A percentile compares a stretch with the other conserved stretches of the same genome.
Evolutionary conservation across 2,797 vertebrate species (phyloP).

Genomic region (Chiloscyllium punctatum): DNA sequence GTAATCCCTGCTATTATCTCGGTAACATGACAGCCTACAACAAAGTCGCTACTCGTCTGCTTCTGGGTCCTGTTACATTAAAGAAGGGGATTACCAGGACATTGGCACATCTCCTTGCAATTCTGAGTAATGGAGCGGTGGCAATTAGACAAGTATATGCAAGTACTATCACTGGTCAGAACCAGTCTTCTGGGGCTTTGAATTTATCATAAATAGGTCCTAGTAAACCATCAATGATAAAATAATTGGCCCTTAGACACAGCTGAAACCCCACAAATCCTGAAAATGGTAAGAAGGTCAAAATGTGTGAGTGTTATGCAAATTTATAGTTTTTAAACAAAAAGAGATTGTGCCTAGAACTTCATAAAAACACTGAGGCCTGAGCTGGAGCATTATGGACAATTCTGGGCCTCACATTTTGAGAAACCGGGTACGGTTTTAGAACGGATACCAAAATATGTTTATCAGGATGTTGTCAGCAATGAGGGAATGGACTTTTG

Average conservation of each 20-base stretch:
- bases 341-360: background rate
- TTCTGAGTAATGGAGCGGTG: background rate
- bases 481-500: no score
- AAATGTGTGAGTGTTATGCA: background rate
- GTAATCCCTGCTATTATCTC: background rate
- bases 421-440: no score
- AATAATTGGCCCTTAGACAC: background rate
- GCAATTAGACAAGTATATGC: background rate
- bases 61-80: background rate
- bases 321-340: background rate
- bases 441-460: no score
- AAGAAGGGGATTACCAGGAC: background rate
- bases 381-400: background rate
- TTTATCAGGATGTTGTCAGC: no score
- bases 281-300: background rate
- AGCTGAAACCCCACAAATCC: background rate
- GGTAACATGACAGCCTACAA: background rate
- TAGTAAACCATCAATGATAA: background rate
- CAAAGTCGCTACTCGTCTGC: background rate
- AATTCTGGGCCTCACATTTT: no score
- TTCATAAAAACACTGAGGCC: background rate
- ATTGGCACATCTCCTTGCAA: background rate
- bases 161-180: background rate
- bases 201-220: background rate
- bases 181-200: background rate